Conservation (phyloP, 2,797 vertebrate species). For the Rhinophrynus dorsalis region DNA sequence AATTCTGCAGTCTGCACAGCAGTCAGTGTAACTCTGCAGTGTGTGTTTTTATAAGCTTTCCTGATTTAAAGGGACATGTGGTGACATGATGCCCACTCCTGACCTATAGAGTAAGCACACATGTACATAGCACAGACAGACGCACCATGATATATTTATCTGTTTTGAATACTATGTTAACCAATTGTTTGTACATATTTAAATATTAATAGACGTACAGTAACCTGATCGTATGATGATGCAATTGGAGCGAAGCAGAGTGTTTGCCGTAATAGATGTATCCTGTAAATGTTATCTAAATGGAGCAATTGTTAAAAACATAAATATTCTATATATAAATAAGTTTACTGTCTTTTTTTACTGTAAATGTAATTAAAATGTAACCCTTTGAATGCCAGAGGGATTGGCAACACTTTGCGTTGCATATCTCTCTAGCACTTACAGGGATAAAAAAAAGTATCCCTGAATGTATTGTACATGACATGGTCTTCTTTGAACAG, state of each 20-base stretch:
- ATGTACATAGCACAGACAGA: constrained; percentile 63
- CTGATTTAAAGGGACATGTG: no score
- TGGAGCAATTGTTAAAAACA: constrained; percentile 53
- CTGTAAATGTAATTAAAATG: constrained; percentile 66
- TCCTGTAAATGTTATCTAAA: constrained; percentile 53
- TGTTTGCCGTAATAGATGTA: constrained; percentile 42
- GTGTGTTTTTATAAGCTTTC: no score
- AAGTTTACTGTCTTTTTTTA: constrained; percentile 62
- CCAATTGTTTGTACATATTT: constrained; percentile 54
- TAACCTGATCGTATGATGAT: constrained; percentile 11
- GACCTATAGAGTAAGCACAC: constrained; percentile 54
- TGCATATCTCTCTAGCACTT: no score
- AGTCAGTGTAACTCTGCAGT: no score
- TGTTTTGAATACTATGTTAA: constrained; percentile 56
- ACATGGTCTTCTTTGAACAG: constrained; percentile 62
- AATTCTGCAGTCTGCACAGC: no score
- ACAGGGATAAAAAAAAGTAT: no score
- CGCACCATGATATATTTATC: not conserved
- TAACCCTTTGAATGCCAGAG: no score
- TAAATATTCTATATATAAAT: constrained; percentile 43
- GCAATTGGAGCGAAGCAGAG: no score
- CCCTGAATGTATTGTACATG: constrained; percentile 59
- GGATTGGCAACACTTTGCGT: no score
- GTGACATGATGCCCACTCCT: no score
- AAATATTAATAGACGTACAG: constrained; percentile 39